Evolutionary conservation across 2,888 invertebrate species (phyloP), one percentile per base, ranked within the genome.

Genomic region (Leucoptera coffeella): DNA sequence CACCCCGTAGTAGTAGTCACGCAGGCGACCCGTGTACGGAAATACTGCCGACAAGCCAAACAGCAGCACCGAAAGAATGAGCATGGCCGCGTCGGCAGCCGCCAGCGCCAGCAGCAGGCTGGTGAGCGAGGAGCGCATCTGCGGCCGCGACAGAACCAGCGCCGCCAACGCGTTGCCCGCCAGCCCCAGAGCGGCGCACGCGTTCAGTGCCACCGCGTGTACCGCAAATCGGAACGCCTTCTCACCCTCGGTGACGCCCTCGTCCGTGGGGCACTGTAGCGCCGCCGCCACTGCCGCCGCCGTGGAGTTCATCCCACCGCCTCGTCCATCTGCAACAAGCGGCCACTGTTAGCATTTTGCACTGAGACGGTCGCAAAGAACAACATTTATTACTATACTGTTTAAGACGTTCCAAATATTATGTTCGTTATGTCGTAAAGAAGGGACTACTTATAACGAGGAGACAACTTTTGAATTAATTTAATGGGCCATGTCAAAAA

Each of bases 41-140:
- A 83, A 85, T 32, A 94, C 77, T 32, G 87, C 86, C 24, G 88
- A 85, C 38, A 94, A 74, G 15, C 91, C 91, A 59, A 94, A 94
- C 36, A 93, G 78, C 40, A 83, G 72, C 38, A 89, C 77, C 30
- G 91, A 87, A 24, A 90, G 89, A 39, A 91, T 69, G 41, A 95
- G 87, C 39, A 96, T 77, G 35, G 88, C 78, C 8, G 90, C 91
- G 73, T 97, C 97, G 59, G 92, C 93, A 40, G 90, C 78, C 13
- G 96, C 95, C 40, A 97, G 75, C 4, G 93, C 94, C 36, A 92
- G 88, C 32, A 97, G 77, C 47, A 95, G 78, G 57, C 92, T 90
- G 62, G 95, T 95, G 48, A 95, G 91, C 47, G 94, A 93, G 31
- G 92, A 92, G 43, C 89, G 81, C 95, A 96, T 95, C 59, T 94